These are phyloP conservation scores for Drosophila grimshawi DNA, from an alignment of 1,140 invertebrate species.

Conservation along the genomic window DNA sequence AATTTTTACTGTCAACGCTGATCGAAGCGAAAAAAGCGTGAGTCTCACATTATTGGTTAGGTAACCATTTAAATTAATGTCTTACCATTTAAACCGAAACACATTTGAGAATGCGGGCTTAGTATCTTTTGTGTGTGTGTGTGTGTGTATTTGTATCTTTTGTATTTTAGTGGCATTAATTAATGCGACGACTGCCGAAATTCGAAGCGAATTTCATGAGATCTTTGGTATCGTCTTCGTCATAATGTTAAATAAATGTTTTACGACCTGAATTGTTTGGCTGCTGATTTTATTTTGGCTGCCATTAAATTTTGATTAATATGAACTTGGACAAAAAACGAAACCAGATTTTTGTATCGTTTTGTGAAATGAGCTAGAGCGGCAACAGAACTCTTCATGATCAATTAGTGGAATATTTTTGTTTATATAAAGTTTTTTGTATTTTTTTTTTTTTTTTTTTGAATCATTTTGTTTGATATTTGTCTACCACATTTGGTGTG, in stretches of 20 bases:
- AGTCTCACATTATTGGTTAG: constrained; percentile 1
- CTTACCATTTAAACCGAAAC: constrained; percentile 56
- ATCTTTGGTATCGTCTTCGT: constrained; percentile 62
- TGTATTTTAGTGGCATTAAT: constrained; percentile 49
- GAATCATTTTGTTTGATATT: constrained; percentile 9
- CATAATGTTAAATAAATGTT: constrained; percentile 65
- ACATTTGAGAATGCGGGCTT: constrained; percentile 42
- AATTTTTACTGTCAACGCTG: constrained; percentile 43
- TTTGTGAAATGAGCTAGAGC: constrained; percentile 17
- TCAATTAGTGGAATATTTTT: constrained; percentile 63
- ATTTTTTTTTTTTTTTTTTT: constrained; percentile 30
- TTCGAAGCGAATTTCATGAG: constrained; percentile 36
- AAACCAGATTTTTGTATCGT: constrained; percentile 63
- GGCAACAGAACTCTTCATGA: constrained; percentile 43
- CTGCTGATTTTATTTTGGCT: constrained; percentile 34
- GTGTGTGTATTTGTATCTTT: constrained; percentile 22
- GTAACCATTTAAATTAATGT: constrained; percentile 61
- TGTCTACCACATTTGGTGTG: constrained; percentile 16
- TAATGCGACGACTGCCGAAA: constrained; percentile 54
- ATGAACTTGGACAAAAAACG: constrained; percentile 52
- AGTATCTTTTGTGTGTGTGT: constrained; percentile 30
- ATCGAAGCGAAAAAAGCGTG: constrained; percentile 6
- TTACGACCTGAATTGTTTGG: constrained; percentile 60
- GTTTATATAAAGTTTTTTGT: neutral
- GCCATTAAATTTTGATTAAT: constrained; percentile 60